A percentile compares a stretch with the other conserved stretches of the same genome.
Evolutionary conservation across 2,888 invertebrate genomes (phyloP).

Genomic region (Lypha dubia): DNA sequence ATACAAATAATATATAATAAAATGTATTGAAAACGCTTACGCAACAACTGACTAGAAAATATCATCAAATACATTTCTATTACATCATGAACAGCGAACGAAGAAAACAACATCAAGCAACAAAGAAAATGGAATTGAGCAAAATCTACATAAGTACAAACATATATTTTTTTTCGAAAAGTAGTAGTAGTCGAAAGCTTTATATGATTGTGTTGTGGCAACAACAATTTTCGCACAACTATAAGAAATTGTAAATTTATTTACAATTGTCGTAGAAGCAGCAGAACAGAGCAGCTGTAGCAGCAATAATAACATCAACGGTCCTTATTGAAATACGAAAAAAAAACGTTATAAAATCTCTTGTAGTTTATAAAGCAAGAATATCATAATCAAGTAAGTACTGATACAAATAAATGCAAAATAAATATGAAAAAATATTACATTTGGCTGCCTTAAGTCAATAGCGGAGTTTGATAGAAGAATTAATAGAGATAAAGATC

Average conservation of each 20-base stretch:
- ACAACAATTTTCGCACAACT: constrained; percentile 55
- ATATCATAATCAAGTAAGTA: constrained; percentile 14
- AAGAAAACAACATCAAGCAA: constrained; percentile 41
- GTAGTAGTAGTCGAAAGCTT: not conserved
- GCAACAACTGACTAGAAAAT: constrained; percentile 73
- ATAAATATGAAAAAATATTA: not conserved
- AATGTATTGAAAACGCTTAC: constrained; percentile 75
- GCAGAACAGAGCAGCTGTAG: not conserved
- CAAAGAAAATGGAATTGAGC: constrained; percentile 23
- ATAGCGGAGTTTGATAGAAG: too few relatives aligned
- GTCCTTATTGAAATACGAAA: constrained; percentile 12
- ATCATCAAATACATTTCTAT: constrained; percentile 63
- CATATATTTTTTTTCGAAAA: not conserved
- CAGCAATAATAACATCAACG: constrained; percentile 6
- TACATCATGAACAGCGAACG: constrained; percentile 68
- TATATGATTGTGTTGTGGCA: constrained; percentile 17
- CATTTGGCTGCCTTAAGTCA: too few relatives aligned
- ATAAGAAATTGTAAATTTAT: constrained; percentile 69
- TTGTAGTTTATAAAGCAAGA: constrained; percentile 14
- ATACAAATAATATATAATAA: constrained; percentile 75
- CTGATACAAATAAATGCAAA: not conserved
- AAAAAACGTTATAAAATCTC: constrained; percentile 1
- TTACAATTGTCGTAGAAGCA: constrained; percentile 62
- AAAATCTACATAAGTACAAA: constrained; percentile 51
- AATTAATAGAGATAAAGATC: too few relatives aligned